Evolutionary conservation across 2,888 invertebrate species (phyloP).

Genomic region (Plusia festucae): DNA sequence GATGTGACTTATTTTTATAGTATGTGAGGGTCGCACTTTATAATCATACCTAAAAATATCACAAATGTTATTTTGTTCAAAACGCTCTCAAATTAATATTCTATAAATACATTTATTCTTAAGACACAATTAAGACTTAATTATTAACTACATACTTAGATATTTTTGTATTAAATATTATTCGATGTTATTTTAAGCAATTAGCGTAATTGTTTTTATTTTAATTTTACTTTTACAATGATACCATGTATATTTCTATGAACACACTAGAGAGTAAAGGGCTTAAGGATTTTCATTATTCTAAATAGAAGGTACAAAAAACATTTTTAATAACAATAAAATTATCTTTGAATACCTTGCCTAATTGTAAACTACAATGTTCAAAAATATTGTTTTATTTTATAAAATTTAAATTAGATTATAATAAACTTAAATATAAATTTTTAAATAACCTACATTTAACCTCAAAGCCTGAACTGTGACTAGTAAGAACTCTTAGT

Average conservation of each 20-base stretch:
- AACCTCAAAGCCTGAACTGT: constrained; percentile 2
- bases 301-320: no score
- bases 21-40: neutral
- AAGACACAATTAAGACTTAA: no score
- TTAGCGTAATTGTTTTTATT: neutral
- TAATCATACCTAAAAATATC: constrained; percentile 6
- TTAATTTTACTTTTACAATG: neutral
- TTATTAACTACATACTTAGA: no score
- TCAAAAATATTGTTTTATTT: no score
- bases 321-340: no score
- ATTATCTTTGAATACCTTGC: no score
- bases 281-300: no score
- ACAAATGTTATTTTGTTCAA: constrained; percentile 43
- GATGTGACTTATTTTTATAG: no score
- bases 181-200: neutral
- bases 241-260: no score
- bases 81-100: constrained; percentile 35
- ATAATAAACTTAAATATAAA: neutral
- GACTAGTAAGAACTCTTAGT: constrained; percentile 1
- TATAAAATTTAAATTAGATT: neutral
- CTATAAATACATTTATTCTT: neutral
- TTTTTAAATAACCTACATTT: neutral
- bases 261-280: no score
- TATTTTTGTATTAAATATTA: no score
- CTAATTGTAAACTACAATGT: no score